Evolutionary conservation across 2,888 invertebrate genomes (phyloP), one percentile per base, ranked within the genome.

Genomic region (Oscheius sp.): DNA sequence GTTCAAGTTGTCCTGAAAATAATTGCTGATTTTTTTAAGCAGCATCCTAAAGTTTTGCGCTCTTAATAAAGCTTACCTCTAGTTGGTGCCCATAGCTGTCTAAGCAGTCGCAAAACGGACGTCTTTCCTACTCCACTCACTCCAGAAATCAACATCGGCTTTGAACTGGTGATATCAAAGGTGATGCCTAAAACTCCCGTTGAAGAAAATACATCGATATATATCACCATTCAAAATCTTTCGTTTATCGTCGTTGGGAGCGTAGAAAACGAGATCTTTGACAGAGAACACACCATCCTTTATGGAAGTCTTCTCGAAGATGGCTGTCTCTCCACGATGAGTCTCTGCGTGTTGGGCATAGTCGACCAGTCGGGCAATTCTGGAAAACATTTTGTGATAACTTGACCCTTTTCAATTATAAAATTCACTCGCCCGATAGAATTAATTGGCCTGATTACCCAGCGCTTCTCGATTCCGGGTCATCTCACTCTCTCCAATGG

Each of bases 41-140:
- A 21, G 21, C 21, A 21, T 21, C 21, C 21, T 21, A n/a, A n/a
- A n/a, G 7, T 7, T 70, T 58, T 70, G 9, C 35, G 33, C 37
- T 37, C 2, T 58, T 58, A 13, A n/a, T 1, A 9, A 42, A 7
- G 1, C 47, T 9, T 75, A 85, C 89, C 89, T 78, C 78, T 77
- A 35, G 81, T 81, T 59, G 94, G 93, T 0, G 95, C 95, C 98
- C 98, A 98, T 35, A 99, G 91, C 0, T 96, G 95, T 59, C 94
- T 94, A 59, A 98, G 91, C 76, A 97, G 94, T 72, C 98, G 93
- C 91, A 98, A 95, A 83, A 98, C 90, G 0, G 93, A 93, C 58
- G 93, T 94, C 89, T 96, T 96, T 3, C 96, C 96, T 90, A 96
- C 96, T 21, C 98, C 97, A 89, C 97, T 97, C 9, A 96, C 96